Conservation (phyloP, 2,888 invertebrate species). For the Corbicula japonica region DNA sequence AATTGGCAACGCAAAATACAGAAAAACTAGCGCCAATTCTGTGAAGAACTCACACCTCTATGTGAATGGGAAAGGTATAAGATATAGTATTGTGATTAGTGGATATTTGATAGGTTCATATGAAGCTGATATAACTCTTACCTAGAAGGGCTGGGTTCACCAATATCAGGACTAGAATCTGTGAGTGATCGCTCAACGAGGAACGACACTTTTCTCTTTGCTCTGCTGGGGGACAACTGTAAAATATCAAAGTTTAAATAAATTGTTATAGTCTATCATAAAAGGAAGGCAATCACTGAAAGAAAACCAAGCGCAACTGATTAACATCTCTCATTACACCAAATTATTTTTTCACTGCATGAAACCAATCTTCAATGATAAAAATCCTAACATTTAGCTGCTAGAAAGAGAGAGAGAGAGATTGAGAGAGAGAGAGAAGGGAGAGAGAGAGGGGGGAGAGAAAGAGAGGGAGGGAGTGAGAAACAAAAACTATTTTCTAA, state of each 20-base stretch:
- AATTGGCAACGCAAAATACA: no score
- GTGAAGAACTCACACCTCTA: no score
- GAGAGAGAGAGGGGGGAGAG: no score
- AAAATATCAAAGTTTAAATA: conserved; percentile 1
- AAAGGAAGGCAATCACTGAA: background rate
- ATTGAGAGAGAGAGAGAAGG: no score
- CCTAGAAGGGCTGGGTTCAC: conserved; percentile 52
- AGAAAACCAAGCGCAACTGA: background rate
- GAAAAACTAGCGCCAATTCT: no score
- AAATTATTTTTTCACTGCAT: background rate
- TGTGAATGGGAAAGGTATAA: no score
- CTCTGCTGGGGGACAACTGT: conserved; percentile 70
- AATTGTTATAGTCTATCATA: background rate
- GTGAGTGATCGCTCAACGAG: conserved; percentile 72
- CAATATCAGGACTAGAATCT: conserved; percentile 67
- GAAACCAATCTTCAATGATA: no score
- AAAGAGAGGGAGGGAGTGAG: no score
- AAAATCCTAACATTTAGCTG: no score
- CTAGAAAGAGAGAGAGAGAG: no score
- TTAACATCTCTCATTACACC: background rate
- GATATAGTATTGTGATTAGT: no score
- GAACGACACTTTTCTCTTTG: conserved; percentile 76
- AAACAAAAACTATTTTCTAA: no score
- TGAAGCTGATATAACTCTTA: conserved; percentile 11
- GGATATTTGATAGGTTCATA: conserved; percentile 1